phyloP scores from a whole-genome alignment of 2,888 invertebrate species.

The Salticus scenicus region DNA sequence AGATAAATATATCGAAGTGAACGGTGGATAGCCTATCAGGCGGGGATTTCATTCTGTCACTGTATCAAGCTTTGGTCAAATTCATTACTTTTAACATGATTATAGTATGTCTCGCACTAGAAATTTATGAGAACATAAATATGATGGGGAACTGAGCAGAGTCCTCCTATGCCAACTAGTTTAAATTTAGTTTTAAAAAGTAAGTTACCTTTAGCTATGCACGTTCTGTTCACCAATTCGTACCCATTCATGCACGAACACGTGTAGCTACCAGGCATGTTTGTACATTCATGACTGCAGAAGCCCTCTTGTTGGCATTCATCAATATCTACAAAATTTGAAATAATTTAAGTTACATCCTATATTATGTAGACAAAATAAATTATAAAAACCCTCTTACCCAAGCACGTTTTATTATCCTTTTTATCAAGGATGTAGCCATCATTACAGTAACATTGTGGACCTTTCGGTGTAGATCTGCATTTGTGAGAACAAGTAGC shows the following conservation, averaged over 20 bases:
- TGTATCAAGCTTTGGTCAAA: too few relatives aligned
- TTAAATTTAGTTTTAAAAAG: too few relatives aligned
- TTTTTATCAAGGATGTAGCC: slow-evolving; percentile 63
- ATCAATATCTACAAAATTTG: slow-evolving; percentile 75
- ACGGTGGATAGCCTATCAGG: too few relatives aligned
- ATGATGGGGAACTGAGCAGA: too few relatives aligned
- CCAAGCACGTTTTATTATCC: slow-evolving; percentile 69
- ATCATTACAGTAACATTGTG: slow-evolving; percentile 70
- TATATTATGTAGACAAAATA: background rate
- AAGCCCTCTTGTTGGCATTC: slow-evolving; percentile 76
- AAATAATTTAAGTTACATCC: background rate
- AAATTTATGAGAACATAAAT: too few relatives aligned
- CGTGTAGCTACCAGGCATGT: slow-evolving; percentile 82
- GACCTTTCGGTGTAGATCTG: slow-evolving; percentile 59
- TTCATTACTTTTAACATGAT: too few relatives aligned
- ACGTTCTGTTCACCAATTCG: slow-evolving; percentile 79
- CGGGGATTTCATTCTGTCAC: too few relatives aligned
- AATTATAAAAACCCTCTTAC: slow-evolving; percentile 10
- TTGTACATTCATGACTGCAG: slow-evolving; percentile 78
- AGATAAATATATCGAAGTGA: too few relatives aligned
- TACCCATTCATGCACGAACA: slow-evolving; percentile 83
- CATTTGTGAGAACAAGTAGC: slow-evolving; percentile 63
- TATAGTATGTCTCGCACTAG: too few relatives aligned
- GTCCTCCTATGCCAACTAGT: too few relatives aligned
- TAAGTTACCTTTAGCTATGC: slow-evolving; percentile 76